Evolutionary conservation across 2,113 vertebrate genomes (phyloP).

Genomic region (Perca fluviatilis): DNA sequence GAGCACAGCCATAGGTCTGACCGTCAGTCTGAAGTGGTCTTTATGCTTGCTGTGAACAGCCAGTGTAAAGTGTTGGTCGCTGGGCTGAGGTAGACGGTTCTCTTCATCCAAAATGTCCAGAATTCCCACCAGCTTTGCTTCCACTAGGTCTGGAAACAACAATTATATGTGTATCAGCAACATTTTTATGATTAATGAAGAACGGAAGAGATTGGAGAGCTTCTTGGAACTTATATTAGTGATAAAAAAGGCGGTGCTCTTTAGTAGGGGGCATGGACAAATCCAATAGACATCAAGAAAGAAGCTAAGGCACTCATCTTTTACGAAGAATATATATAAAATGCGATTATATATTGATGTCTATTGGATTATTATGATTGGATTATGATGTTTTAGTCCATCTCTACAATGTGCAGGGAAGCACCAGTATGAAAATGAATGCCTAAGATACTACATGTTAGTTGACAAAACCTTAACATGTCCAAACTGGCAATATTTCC

Average conservation of each 20-base stretch:
- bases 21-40: slow-evolving; percentile 97
- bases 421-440: background rate
- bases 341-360: too few species aligned
- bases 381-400: background rate
- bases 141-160: slow-evolving; percentile 91
- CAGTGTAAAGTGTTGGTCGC: slow-evolving; percentile 95
- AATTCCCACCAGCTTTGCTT: slow-evolving; percentile 93
- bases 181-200: background rate
- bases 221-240: too few species aligned
- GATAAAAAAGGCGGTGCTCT: too few species aligned
- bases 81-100: slow-evolving; percentile 97
- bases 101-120: slow-evolving; percentile 99
- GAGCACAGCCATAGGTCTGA: slow-evolving; percentile 72
- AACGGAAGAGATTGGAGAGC: too few species aligned
- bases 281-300: too few species aligned
- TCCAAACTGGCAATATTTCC: background rate
- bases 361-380: background rate
- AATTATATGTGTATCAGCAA: background rate
- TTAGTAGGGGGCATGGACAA: too few species aligned
- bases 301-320: too few species aligned
- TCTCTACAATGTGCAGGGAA: background rate
- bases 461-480: background rate
- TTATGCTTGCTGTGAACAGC: slow-evolving; percentile 95
- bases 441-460: background rate
- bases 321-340: too few species aligned